Base-by-base conservation (phyloP, 2,888 invertebrate species). In the Campoletis raptor region DNA sequence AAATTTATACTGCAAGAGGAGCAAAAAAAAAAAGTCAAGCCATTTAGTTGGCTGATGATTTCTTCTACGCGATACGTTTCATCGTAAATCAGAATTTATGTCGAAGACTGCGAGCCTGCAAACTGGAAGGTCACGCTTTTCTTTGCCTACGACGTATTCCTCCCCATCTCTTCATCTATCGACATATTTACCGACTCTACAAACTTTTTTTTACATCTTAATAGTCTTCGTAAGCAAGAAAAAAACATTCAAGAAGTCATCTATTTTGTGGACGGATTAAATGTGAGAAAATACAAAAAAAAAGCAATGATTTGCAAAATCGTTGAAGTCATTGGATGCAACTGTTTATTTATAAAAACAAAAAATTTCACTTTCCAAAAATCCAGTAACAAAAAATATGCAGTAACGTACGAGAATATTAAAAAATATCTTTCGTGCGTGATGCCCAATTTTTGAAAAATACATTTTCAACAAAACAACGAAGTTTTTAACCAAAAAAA, bases 11-110 rank as follows among this genome's bases (percentile, higher is more conserved):
- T 12, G 48, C 69, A 24, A 73, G n/a, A 40, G 10, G 7, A 9
- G 21, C 15, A 15, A 15, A 48, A 7, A 40, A 18, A 21, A 36
- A 24, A 36, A 61, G 45, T n/a, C 36, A 61, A n/a, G 2, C 12
- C 36, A 40, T 69, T 70, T 70, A 70, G 70, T 61, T 61, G 36
- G 42, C n/a, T 2, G 61, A 72, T 2, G 61, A 72, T 80, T 80
- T 42, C 61, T 61, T 12, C 57, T 37, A 15, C 66, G 45, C 64
- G 77, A 78, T 83, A 83, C 78, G 30, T 78, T 78, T n/a, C 66
- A 72, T 78, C 83, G 78, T 83, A 83, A 83, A 83, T 83, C 77
- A 83, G 72, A 64, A 78, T 83, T 83, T 83, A 77, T 77, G 83
- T 83, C 64, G 7, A 42, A 77, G 64, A 57, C 70, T 15, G 37